These are phyloP conservation scores for Onychomys arenicola DNA, from an alignment of 2,797 vertebrate species.

Conservation along the genomic window DNA sequence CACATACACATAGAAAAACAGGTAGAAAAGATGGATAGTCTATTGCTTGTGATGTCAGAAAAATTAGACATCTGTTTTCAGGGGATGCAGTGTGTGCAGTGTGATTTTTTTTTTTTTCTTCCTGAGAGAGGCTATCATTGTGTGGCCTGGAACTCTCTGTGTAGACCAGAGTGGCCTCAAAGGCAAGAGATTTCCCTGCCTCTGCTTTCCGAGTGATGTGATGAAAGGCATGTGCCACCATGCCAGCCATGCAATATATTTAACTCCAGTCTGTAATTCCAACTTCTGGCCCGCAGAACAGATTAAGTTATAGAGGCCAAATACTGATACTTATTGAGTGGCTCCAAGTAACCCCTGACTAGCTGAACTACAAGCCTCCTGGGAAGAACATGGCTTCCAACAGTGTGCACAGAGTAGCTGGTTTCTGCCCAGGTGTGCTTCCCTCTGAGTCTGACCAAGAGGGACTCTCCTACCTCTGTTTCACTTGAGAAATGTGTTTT, in stretches of 20 bases:
- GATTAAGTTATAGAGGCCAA: neutral
- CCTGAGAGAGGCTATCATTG: neutral
- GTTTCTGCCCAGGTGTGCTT: rapidly evolving
- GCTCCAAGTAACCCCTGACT: neutral
- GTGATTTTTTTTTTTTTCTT: neutral
- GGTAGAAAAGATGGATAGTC: neutral
- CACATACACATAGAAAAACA: neutral
- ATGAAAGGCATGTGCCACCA: neutral
- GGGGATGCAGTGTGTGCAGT: neutral
- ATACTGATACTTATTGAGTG: neutral
- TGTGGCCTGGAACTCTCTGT: neutral
- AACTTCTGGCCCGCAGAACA: neutral
- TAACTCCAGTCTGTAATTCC: neutral
- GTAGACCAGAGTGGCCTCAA: neutral
- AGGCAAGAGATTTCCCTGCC: neutral
- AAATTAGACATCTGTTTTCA: slow-evolving; percentile 41
- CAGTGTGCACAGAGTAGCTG: neutral
- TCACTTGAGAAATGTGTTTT: neutral
- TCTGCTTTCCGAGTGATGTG: neutral
- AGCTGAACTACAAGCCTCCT: neutral
- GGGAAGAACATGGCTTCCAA: neutral
- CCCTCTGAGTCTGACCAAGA: neutral
- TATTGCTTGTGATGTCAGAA: neutral
- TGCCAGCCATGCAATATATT: neutral
- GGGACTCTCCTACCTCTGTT: neutral